These are phyloP conservation scores for Drosophila takahashii DNA, from an alignment of 1,140 invertebrate genomes.

Conservation along the genomic window DNA sequence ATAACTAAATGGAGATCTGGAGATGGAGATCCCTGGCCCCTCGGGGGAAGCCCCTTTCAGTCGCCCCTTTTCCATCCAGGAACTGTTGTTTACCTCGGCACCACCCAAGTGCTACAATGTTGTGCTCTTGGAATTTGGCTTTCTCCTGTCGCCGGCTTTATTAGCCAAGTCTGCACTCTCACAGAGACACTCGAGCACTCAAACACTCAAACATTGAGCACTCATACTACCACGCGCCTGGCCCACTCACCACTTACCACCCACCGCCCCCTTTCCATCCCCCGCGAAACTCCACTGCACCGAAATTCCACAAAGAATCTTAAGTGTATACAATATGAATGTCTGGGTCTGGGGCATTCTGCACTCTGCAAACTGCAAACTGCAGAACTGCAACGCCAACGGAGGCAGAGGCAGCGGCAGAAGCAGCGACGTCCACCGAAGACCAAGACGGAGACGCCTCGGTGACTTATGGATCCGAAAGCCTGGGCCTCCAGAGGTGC, in stretches of 20 bases:
- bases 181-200: constrained; percentile 9
- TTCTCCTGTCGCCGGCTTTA: constrained; percentile 82
- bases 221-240: constrained; percentile 2
- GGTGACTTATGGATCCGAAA: constrained; percentile 48
- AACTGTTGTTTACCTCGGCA: constrained; percentile 48
- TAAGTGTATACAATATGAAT: constrained; percentile 80
- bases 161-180: constrained; percentile 69
- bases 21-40: constrained; percentile 8
- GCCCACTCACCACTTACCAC: constrained; percentile 19
- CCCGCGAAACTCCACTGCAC: constrained; percentile 43
- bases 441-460: constrained; percentile 38
- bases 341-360: constrained; percentile 75
- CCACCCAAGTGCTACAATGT: constrained; percentile 68
- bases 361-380: constrained; percentile 39
- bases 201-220: constrained; percentile 1
- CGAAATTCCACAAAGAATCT: constrained; percentile 80
- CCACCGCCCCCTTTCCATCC: constrained; percentile 6
- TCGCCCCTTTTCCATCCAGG: neutral
- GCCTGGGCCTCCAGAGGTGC: constrained; percentile 27
- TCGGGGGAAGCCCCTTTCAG: neutral
- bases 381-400: constrained; percentile 33
- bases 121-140: constrained; percentile 77
- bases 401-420: neutral
- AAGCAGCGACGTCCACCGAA: constrained; percentile 18
- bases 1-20: constrained; percentile 66